phyloP scores from a whole-genome alignment of 2,797 vertebrate genomes.

The Micropoecilia bifurca region DNA sequence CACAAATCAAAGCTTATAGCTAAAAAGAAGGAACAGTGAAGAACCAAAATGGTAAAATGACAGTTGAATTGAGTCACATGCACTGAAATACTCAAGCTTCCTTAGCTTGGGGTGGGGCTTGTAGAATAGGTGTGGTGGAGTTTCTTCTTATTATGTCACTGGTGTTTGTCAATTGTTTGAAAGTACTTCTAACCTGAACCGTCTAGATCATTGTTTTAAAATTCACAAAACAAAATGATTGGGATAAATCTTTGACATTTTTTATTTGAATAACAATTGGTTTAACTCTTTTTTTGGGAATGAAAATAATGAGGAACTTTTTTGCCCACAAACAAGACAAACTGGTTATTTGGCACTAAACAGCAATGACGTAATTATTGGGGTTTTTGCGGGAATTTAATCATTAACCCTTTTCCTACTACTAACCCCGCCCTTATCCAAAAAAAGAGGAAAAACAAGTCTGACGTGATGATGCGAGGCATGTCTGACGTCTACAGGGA shows the following conservation, averaged over 20 bases:
- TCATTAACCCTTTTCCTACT: not conserved
- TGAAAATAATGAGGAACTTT: not conserved
- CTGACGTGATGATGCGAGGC: not conserved
- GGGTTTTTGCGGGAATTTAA: not conserved
- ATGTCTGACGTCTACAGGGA: constrained; percentile 17
- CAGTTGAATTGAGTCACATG: constrained; percentile 42
- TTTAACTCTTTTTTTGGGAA: not conserved
- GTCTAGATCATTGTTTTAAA: not conserved
- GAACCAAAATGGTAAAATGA: constrained; percentile 37
- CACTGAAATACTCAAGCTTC: constrained; percentile 45
- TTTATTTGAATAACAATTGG: not conserved
- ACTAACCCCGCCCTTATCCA: not conserved
- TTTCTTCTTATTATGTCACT: constrained; percentile 44
- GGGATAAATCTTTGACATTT: not conserved
- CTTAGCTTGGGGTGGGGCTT: constrained; percentile 55
- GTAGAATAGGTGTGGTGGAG: constrained; percentile 71
- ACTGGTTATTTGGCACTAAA: constrained; percentile 40
- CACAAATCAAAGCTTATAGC: not conserved
- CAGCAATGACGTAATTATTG: constrained; percentile 1
- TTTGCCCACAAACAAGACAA: constrained; percentile 16
- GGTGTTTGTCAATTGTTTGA: constrained; percentile 13
- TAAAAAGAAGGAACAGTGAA: not conserved
- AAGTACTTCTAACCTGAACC: not conserved
- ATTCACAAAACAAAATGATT: not conserved
- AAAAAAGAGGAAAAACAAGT: not conserved